A percentile compares a stretch with the other conserved stretches of the same genome.
phyloP scores from a whole-genome alignment of 2,113 vertebrate species.

The Lepus timidus region DNA sequence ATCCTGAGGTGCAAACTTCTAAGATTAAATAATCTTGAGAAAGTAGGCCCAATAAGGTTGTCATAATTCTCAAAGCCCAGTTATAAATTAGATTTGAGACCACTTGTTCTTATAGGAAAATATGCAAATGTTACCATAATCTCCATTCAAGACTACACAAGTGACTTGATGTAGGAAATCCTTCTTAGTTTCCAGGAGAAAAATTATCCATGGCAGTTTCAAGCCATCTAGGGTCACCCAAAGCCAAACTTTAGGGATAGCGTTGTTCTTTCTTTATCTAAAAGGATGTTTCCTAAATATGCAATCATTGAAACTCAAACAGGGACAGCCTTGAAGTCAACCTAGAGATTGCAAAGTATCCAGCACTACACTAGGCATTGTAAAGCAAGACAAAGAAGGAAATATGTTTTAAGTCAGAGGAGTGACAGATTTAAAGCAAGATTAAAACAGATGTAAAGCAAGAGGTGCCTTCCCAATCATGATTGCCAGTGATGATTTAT shows the following conservation, averaged over 20 bases:
- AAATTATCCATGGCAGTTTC: neutral
- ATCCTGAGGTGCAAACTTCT: neutral
- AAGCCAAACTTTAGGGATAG: neutral
- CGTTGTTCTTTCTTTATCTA: neutral
- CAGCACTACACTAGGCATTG: no score
- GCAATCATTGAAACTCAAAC: neutral
- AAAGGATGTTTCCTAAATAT: neutral
- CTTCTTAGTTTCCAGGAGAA: neutral
- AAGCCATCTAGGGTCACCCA: neutral
- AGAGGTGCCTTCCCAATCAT: neutral
- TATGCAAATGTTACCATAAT: neutral
- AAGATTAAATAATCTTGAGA: neutral
- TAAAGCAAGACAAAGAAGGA: neutral
- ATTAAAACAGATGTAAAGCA: neutral
- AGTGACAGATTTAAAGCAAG: neutral
- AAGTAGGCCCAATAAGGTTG: neutral
- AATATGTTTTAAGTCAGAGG: neutral
- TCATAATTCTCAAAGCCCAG: neutral
- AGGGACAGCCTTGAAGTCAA: neutral
- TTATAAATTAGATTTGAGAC: neutral
- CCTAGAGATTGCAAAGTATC: neutral
- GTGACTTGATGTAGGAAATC: neutral
- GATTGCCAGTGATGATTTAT: neutral
- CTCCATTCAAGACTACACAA: neutral
- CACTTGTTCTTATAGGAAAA: slow-evolving; percentile 16